Evolutionary conservation across 2,113 vertebrate species (phyloP), one percentile per base, ranked within the genome.

Genomic region (Thunnus maccoyii): DNA sequence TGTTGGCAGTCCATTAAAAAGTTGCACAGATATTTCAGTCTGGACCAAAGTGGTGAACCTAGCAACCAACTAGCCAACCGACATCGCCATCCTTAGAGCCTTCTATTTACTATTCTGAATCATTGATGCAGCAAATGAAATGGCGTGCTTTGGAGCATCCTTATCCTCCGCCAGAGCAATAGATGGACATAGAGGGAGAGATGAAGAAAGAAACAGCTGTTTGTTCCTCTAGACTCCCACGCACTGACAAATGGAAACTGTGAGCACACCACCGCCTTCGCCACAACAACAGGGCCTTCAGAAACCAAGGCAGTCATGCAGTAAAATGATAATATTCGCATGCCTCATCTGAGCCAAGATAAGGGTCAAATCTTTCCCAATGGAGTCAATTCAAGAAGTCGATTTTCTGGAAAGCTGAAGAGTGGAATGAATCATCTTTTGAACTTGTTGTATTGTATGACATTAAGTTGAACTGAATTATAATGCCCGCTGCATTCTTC

Each of bases 171-270:
- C 76, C 66, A 66, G 64, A 73, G 62, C 50, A 54, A 56, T 27
- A 14, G 51, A 73, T 65, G 64, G 62, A 56, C 48, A 84, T 17
- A 55, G 62, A 62, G 82, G 82, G 84, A 80, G 5, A 72, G 14
- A 69, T 66, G 52, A 86, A 88, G 81, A 79, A 77, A 91, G 90
- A 92, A 81, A 68, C 88, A 88, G 83, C 88, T 87, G 89, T 88
- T 86, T 90, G 88, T 89, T 92, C 88, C 63, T 80, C 76, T 27
- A 15, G 48, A 90, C 90, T 89, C 93, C 91, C 87, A 92, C 93
- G 81, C 80, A 73, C 67, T 72, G 80, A 88, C 44, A 89, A 85
- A 94, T 94, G 93, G 91, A 94, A 94, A 93, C 68, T 90, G 83
- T 91, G 90, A 93, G 72, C 66, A 78, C 76, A 84, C 48, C 46